Evolutionary conservation across 2,113 vertebrate species (phyloP), one percentile per base, ranked within the genome.

Genomic region (Poicephalus gulielmi): DNA sequence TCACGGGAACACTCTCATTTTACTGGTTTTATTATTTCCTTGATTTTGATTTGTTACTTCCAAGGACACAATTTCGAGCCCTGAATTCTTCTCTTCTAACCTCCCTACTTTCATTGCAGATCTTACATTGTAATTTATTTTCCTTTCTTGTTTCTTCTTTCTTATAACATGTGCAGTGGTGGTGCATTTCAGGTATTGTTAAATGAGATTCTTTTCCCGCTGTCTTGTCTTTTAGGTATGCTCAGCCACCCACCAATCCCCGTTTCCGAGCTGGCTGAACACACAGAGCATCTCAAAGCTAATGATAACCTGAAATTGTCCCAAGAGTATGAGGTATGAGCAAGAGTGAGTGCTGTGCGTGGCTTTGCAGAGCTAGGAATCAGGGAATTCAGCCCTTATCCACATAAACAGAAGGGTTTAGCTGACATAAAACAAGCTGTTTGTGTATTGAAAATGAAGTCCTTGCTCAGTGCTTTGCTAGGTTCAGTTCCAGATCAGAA

Each of bases 231-330:
- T 88, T 23, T 97, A 99, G 99, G 99, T 94, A 99, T 99, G 99
- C 99, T 99, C 97, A 99, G 98, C 98, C 99, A 99, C 96, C 99
- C 99, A 5, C 99, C 99, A 10, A 99, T 99, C 91, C 99, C 99
- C 6, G 99, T 99, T 93, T 96, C 99, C 0, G 99, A 99, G 97
- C 98, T 99, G 98, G 98, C 99, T 1, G 99, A 99, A 95, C 99
- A 99, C 98, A 99, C 99, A 0, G 99, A 99, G 77, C 98, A 99
- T 73, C 99, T 99, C 80, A 99, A 99, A 95, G 99, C 99, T 97
- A 99, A 99, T 28, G 99, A 99, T 98, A 99, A 99, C 98, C 98
- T 99, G 88, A 99, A 99, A 96, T 98, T 99, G 81, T 99, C 99
- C 63, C 99, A 99, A 97, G 99, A 99, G 95, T 99, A 99, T 11